phyloP scores from a whole-genome alignment of 37 sponge, comb jelly and placozoan species.

The Haliclona indistincta region DNA sequence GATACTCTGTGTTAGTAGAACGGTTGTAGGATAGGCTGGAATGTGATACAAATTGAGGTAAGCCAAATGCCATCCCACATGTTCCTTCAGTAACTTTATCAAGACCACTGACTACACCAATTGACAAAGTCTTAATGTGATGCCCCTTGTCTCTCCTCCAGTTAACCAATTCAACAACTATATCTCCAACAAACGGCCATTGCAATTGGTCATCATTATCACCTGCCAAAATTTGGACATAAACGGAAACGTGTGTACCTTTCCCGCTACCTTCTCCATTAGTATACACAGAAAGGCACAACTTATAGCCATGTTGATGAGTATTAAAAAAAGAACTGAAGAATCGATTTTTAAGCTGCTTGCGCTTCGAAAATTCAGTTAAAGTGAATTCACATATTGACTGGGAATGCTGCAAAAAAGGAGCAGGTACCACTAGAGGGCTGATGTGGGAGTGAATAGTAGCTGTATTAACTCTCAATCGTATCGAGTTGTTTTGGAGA shows the following conservation, averaged over 20 bases:
- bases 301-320: too few relatives aligned
- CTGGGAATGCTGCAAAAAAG: too few relatives aligned
- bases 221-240: slow-evolving; percentile 2
- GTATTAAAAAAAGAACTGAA: too few relatives aligned
- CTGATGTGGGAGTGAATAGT: too few relatives aligned
- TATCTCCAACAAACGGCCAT: slow-evolving; percentile 7
- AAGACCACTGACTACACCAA: not conserved
- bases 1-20: not conserved
- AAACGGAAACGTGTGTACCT: slow-evolving; percentile 6
- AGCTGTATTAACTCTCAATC: too few relatives aligned
- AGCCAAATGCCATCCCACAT: not conserved
- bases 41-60: not conserved
- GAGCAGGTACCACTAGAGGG: too few relatives aligned
- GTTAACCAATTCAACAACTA: not conserved
- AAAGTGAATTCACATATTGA: too few relatives aligned
- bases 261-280: not conserved
- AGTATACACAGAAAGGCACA: too few relatives aligned
- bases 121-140: not conserved
- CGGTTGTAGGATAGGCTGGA: not conserved
- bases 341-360: too few relatives aligned
- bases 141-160: not conserved
- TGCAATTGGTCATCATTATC: slow-evolving; percentile 34
- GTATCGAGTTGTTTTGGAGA: too few relatives aligned
- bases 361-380: too few relatives aligned
- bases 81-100: slow-evolving; percentile 2